Evolutionary conservation across 1,140 invertebrate species (phyloP).

Genomic region (Cephus cinctus): DNA sequence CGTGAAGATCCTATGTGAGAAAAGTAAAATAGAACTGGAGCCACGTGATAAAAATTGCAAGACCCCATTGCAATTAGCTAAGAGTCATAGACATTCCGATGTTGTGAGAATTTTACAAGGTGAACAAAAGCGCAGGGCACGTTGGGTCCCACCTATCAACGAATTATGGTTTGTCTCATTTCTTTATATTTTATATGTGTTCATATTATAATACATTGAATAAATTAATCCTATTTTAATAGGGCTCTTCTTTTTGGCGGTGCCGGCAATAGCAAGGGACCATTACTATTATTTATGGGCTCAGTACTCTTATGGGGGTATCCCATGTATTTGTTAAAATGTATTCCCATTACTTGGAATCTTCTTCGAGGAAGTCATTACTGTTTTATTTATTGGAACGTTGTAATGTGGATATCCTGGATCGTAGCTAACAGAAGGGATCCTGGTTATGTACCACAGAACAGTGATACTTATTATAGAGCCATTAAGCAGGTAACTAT

Average conservation of each 20-base stretch:
- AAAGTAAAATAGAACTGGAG: conserved; percentile 83
- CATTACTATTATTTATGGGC: conserved; percentile 79
- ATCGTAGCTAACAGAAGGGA: conserved; percentile 84
- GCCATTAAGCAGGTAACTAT: conserved; percentile 73
- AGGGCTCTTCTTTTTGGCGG: conserved; percentile 85
- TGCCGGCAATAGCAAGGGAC: conserved; percentile 85
- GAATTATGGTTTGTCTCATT: conserved; percentile 71
- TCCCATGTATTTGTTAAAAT: conserved; percentile 89
- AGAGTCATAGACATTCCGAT: conserved; percentile 81
- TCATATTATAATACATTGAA: conserved; percentile 3
- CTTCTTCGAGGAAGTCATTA: conserved; percentile 81
- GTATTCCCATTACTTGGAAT: conserved; percentile 89
- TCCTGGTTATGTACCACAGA: conserved; percentile 85
- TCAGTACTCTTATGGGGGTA: conserved; percentile 89
- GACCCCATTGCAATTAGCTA: conserved; percentile 84
- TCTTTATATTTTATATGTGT: conserved; percentile 8
- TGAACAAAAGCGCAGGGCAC: conserved; percentile 76
- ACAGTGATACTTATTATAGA: conserved; percentile 84
- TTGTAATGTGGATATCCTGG: conserved; percentile 90
- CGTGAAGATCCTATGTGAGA: conserved; percentile 81
- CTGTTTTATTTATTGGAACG: conserved; percentile 86
- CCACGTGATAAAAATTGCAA: conserved; percentile 88
- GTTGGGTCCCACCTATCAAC: conserved; percentile 82
- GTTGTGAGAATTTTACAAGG: conserved; percentile 78
- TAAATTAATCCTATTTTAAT: conserved; percentile 14